Percentiles rank a stretch among this genome's conserved stretches.
Conservation (phyloP, 1,140 invertebrate genomes). For the Drosophila subobscura region DNA sequence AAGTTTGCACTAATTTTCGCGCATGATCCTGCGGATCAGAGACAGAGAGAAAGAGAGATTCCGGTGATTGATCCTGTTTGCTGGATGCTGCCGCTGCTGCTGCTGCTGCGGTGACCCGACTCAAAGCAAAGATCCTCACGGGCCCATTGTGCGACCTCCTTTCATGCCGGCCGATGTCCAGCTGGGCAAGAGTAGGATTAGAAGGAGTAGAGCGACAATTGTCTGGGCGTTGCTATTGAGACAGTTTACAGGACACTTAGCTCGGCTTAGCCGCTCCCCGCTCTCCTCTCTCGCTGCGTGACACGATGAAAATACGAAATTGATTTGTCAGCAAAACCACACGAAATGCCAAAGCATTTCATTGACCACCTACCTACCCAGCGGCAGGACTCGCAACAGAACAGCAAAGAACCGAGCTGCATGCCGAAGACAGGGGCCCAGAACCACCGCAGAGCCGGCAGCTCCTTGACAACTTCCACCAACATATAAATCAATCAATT, state of each 20-base stretch:
- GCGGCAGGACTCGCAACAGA: not conserved
- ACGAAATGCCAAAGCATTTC: slow-evolving; percentile 58
- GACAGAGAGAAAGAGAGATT: slow-evolving; percentile 10
- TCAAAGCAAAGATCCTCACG: slow-evolving; percentile 37
- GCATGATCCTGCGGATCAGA: slow-evolving; percentile 60
- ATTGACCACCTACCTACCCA: slow-evolving; percentile 71
- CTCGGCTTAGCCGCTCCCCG: slow-evolving; percentile 42
- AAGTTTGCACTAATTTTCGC: slow-evolving; percentile 77
- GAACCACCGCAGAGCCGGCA: slow-evolving; percentile 50
- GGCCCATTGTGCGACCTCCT: slow-evolving; percentile 40
- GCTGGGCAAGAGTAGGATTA: slow-evolving; percentile 67
- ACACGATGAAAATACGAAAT: slow-evolving; percentile 43
- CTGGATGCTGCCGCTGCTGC: no score
- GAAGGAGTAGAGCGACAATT: slow-evolving; percentile 28
- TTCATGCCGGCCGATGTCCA: slow-evolving; percentile 48
- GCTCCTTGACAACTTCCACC: slow-evolving; percentile 45
- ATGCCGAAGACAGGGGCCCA: no score
- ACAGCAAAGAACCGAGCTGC: no score
- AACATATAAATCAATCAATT: slow-evolving; percentile 80
- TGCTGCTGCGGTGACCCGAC: slow-evolving; percentile 66
- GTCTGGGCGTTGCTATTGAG: slow-evolving; percentile 74
- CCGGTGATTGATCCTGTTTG: slow-evolving; percentile 78
- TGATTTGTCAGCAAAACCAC: slow-evolving; percentile 75
- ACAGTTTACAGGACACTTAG: slow-evolving; percentile 74
- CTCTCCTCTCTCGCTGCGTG: not conserved